Base-by-base conservation (phyloP, 2,797 vertebrate species). In the Phrynocephalus forsythii region DNA sequence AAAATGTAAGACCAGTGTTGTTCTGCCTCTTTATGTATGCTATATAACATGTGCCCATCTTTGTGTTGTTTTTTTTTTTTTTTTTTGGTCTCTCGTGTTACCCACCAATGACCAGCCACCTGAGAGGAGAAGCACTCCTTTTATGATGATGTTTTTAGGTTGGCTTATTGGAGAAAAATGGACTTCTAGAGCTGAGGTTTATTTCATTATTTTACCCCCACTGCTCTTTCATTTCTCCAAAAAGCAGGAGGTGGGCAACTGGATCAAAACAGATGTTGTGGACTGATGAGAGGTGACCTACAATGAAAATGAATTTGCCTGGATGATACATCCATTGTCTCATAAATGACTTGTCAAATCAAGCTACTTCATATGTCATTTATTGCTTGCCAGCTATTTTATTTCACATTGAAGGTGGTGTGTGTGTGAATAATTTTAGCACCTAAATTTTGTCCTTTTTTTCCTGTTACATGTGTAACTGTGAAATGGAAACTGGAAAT, bases 361-460 rank as follows among this genome's bases (percentile, higher is more conserved):
- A 0, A 84, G 33, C 26, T 72, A n/a, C 6, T 5, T 86, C 28
- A 22, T 44, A 83, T 56, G n/a, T 56, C 22, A 90, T 84, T 69
- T 1, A 86, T 48, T 52, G 48, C 78, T 44, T 90, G 84, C 80
- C 50, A 87, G 0, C 86, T 86, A 69, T 80, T 85, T 6, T 30
- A 38, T 79, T 30, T 91, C 24, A 2, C 44, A 79, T 87, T 89
- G 85, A 90, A 28, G 52, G 5, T 24, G 28, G 20, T 68, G 44
- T 9, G 66, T 77, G 85, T 80, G 72, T 28, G 90, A 92, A 30
- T 88, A 3, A 20, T 6, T 44, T 68, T 91, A 72, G 44, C 7
- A 67, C 8, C 81, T 86, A 85, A 92, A 92, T n/a, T 85, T 1
- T 33, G 86, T 79, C 68, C 88, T 84, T 75, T 66, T 90, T 89